These are phyloP conservation scores for Notodonta ziczac DNA, from an alignment of 2,888 invertebrate species.

Conservation along the genomic window DNA sequence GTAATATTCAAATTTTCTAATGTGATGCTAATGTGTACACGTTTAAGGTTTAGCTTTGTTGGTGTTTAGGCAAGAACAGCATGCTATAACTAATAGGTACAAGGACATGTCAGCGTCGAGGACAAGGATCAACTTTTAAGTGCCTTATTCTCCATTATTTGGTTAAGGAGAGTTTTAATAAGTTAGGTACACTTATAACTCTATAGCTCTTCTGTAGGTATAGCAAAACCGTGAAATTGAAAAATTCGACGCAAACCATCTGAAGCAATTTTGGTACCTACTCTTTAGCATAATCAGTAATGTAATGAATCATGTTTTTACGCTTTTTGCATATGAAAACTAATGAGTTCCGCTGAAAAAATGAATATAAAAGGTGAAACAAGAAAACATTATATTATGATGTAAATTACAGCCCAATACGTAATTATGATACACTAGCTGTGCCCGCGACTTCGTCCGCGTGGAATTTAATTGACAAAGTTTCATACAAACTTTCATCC, in stretches of 20 bases:
- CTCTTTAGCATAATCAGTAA: neutral
- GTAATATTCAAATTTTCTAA: conserved; percentile 19
- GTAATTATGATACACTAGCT: neutral
- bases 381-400: neutral
- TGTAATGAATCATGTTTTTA: neutral
- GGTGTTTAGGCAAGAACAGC: conserved; percentile 19
- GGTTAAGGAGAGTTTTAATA: neutral
- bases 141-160: neutral
- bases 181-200: no score
- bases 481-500: no score
- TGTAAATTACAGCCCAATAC: neutral
- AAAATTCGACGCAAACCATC: neutral
- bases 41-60: conserved; percentile 24
- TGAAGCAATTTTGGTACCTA: neutral
- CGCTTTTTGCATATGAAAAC: neutral
- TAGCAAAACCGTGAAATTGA: conserved; percentile 1
- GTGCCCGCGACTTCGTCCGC: no score
- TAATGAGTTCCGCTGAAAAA: neutral
- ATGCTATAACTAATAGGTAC: conserved; percentile 16
- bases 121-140: neutral
- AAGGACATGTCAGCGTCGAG: neutral
- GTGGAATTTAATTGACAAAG: no score
- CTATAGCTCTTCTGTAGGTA: no score
- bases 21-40: conserved; percentile 32
- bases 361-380: neutral